A percentile compares a stretch with the other conserved stretches of the same genome.
These are phyloP conservation scores for Drosophila diplacantha DNA, from an alignment of 2,888 invertebrate genomes.

Conservation along the genomic window DNA sequence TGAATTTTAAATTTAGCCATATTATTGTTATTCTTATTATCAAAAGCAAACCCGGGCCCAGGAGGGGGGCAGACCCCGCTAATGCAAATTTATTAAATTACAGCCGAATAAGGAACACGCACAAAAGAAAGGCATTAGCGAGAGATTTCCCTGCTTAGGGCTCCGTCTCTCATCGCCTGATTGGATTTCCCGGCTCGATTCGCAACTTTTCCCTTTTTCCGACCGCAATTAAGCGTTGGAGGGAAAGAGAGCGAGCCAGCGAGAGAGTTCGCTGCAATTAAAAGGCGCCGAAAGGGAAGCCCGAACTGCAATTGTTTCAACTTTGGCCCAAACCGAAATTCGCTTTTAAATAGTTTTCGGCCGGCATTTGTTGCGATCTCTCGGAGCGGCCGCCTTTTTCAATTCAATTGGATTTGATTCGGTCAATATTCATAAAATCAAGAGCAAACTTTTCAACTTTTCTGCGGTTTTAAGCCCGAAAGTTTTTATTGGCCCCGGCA, in stretches of 20 bases:
- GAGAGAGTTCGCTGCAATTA: conserved; percentile 48
- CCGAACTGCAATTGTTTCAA: conserved; percentile 45
- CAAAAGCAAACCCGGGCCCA: conserved; percentile 16
- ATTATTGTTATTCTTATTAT: conserved; percentile 47
- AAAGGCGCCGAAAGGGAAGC: conserved; percentile 38
- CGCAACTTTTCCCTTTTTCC: conserved; percentile 6
- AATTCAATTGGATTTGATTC: conserved; percentile 64
- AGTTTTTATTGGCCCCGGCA: conserved; percentile 53
- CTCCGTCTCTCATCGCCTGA: conserved; percentile 48
- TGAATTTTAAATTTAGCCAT: conserved; percentile 61
- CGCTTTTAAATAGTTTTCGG: conserved; percentile 63
- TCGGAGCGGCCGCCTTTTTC: conserved; percentile 39
- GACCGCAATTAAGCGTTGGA: conserved; percentile 51
- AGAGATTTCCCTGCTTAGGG: conserved; percentile 48
- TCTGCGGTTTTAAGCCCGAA: conserved; percentile 59
- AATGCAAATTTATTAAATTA: conserved; percentile 69
- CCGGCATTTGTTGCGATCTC: conserved; percentile 28
- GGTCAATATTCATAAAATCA: conserved; percentile 67
- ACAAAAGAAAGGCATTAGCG: conserved; percentile 44
- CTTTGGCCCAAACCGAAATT: conserved; percentile 41
- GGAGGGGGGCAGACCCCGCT: conserved; percentile 23
- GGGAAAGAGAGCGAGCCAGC: conserved; percentile 6
- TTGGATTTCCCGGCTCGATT: conserved; percentile 45
- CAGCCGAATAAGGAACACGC: conserved; percentile 13
- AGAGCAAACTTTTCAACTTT: conserved; percentile 61